A percentile compares a stretch with the other conserved stretches of the same genome.
These are phyloP conservation scores for Pseudomyrmex flavicornis DNA, from an alignment of 1,140 invertebrate species.

Conservation along the genomic window DNA sequence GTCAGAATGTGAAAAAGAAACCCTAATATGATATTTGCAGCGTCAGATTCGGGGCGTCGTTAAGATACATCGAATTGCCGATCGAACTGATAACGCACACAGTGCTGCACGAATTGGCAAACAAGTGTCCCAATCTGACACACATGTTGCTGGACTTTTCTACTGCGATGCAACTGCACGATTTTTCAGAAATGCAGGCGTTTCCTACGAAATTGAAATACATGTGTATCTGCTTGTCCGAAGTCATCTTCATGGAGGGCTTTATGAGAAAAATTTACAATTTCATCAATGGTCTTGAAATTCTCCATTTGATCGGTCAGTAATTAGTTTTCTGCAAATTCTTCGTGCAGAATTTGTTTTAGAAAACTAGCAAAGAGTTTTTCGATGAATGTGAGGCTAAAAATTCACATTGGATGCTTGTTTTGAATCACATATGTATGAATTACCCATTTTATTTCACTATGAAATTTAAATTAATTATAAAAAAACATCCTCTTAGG, in stretches of 20 bases:
- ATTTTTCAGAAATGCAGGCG: conserved; percentile 99
- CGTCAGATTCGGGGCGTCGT: conserved; percentile 94
- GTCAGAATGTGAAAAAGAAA: neutral
- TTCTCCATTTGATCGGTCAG: conserved; percentile 98
- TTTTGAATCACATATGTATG: no score
- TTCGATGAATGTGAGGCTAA: no score
- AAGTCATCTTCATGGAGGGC: conserved; percentile 99
- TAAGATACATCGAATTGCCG: conserved; percentile 98
- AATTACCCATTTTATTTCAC: no score
- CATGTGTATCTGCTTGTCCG: conserved; percentile 98
- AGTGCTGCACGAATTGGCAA: conserved; percentile 98
- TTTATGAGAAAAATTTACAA: conserved; percentile 99
- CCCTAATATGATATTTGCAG: conserved; percentile 78
- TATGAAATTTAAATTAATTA: no score
- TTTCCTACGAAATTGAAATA: conserved; percentile 99
- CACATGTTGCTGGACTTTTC: conserved; percentile 99
- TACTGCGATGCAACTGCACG: conserved; percentile 99
- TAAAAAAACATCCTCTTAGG: no score
- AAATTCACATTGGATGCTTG: no score
- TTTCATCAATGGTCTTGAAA: conserved; percentile 99
- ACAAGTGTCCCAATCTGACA: conserved; percentile 99
- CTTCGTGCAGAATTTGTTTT: no score
- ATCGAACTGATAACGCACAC: conserved; percentile 99
- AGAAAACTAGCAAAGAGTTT: no score
- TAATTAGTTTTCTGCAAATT: conserved; percentile 19